A percentile compares a stretch with the other conserved stretches of the same genome.
Conservation (phyloP, 2,113 vertebrate genomes). For the Poicephalus meyeri region DNA sequence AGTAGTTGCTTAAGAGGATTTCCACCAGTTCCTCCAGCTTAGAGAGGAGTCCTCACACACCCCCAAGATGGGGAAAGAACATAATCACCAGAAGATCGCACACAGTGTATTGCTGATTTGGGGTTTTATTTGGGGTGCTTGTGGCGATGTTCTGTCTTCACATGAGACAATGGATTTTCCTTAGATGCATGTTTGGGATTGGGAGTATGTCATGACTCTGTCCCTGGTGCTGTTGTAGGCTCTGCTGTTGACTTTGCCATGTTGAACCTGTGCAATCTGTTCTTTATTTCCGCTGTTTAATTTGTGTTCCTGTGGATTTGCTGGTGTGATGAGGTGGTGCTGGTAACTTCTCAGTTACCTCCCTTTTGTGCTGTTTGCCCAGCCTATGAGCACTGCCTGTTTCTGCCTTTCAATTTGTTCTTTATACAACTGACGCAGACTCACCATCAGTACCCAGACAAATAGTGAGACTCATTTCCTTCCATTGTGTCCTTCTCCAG, state of each 20-base stretch:
- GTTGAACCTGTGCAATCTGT: not conserved
- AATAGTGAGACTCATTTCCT: accelerated
- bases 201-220: not conserved
- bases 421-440: not conserved
- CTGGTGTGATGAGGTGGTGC: not conserved
- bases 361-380: not conserved
- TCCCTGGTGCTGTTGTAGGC: not conserved
- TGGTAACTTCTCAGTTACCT: not conserved
- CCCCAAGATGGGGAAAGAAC: not conserved
- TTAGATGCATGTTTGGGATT: not conserved
- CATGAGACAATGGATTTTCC: accelerated
- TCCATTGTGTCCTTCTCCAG: not conserved
- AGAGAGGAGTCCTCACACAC: not conserved
- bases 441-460: not conserved
- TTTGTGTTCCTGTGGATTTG: not conserved
- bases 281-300: not conserved
- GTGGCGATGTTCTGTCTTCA: not conserved
- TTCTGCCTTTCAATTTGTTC: not conserved
- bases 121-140: not conserved
- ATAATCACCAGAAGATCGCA: accelerated
- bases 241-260: not conserved
- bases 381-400: not conserved
- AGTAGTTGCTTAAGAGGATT: not conserved
- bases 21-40: not conserved
- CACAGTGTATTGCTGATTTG: accelerated